Percentiles rank a stretch among this genome's conserved stretches.
Conservation (phyloP, 35 echinoderm and acorn worm species). For the Heliocidaris erythrogramma region DNA sequence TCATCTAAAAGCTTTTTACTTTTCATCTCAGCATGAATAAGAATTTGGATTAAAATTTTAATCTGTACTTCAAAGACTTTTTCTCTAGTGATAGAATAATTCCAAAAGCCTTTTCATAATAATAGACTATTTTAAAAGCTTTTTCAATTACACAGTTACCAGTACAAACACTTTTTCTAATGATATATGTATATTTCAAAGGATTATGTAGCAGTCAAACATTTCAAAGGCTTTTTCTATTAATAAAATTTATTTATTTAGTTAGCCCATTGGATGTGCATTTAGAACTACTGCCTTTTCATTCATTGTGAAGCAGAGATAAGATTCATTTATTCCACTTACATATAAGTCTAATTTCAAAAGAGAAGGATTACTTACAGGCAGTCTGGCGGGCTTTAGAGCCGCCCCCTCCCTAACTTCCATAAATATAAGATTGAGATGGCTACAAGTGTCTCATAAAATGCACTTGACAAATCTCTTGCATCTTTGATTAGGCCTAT, state of each 20-base stretch:
- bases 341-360: background rate
- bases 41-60: no score
- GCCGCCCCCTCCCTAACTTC: background rate
- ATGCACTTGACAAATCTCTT: constrained; percentile 3
- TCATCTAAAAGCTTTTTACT: no score
- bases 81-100: background rate
- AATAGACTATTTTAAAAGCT: background rate
- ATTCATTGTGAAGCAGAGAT: background rate
- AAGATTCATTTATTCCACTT: background rate
- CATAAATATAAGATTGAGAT: background rate
- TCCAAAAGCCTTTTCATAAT: background rate
- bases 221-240: background rate
- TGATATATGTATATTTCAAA: background rate
- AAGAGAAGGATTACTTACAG: background rate
- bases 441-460: constrained; percentile 1
- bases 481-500: background rate
- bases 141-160: no score
- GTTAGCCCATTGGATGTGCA: background rate
- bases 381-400: background rate
- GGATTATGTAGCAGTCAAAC: background rate
- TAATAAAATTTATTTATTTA: background rate
- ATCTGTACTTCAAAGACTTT: no score
- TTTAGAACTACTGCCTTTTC: background rate
- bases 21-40: no score
- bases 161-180: no score